Base-by-base conservation (phyloP, 2,113 vertebrate species). In the Clupea harengus region DNA sequence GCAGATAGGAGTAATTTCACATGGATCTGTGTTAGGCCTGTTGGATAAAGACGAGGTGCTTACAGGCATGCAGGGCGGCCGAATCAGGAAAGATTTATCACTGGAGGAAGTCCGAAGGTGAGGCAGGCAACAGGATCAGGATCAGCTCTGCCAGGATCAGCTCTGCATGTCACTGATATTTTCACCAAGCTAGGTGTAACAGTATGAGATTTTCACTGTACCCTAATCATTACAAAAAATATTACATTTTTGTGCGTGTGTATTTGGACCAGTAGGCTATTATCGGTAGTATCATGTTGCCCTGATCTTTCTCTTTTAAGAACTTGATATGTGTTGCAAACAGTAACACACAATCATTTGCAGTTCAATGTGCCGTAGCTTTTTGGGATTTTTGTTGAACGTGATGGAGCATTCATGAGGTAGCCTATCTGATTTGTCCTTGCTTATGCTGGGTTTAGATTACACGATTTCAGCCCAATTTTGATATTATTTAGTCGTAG, bases 1-100 rank as follows among this genome's bases (percentile, higher is more conserved):
- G 57, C 89, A 89, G 85, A 87, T 88, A 85, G 83, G 83, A 88
- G 44, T 75, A 28, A 83, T 89, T 86, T 88, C 44, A 86, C 28
- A 85, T 85, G 75, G 82, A 86, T 81, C 83, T 47, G 22, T 78
- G 45, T 60, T 54, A 57, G 75, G 81, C 46, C 20, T 52, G 81
- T 64, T 18, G 85, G 75, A 83, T 83, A 78, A 57, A 80, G 82
- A 15, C 0, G 44, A 45, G 52, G 81, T 28, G 4, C 84, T 87
- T 44, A 45, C 39, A 64, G 81, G 46, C 64, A 87, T 81, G 47
- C 25, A 52, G 82, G 47, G 1, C 32, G 82, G 49, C 20, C 2
- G 32, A 32, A 18, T 78, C 82, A 45, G 28, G 86, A 87, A 81
- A 60, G 54, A 47, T 81, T 83, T 82, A 85, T 83, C 84, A 18